These are phyloP conservation scores for Lutraria rhynchaena DNA, from an alignment of 1,140 invertebrate genomes.

Conservation along the genomic window DNA sequence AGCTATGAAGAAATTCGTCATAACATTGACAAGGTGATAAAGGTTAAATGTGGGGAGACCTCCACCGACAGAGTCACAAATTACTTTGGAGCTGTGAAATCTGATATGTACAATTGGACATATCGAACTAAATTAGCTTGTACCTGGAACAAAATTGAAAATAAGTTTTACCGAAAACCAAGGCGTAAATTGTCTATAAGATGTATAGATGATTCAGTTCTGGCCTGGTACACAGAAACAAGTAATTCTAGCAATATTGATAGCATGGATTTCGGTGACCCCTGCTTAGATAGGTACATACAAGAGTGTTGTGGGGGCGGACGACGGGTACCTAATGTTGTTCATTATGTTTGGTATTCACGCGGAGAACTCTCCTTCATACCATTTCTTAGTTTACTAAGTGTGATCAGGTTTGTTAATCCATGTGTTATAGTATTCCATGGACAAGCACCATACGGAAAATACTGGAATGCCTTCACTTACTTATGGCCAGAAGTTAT, in stretches of 20 bases:
- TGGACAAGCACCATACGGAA: conserved; percentile 55
- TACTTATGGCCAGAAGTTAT: conserved; percentile 52
- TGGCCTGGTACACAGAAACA: background rate
- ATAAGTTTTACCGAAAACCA: background rate
- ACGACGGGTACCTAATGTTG: conserved; percentile 61
- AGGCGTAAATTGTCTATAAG: background rate
- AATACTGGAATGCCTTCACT: conserved; percentile 58
- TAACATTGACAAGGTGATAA: too few species aligned
- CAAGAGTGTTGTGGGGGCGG: conserved; percentile 18
- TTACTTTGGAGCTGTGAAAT: background rate
- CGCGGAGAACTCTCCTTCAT: conserved; percentile 52
- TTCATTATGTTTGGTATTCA: conserved; percentile 63
- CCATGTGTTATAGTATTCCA: conserved; percentile 61
- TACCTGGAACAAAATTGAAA: background rate
- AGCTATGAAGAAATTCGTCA: too few species aligned
- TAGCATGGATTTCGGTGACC: background rate
- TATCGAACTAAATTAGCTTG: background rate
- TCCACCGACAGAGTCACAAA: too few species aligned
- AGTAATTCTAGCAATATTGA: background rate
- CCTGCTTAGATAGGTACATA: conserved; percentile 28
- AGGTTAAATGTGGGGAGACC: too few species aligned
- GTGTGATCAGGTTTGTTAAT: conserved; percentile 55
- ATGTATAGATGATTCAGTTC: background rate
- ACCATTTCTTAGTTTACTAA: conserved; percentile 57
- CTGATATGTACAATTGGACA: background rate